phyloP scores from a whole-genome alignment of 2,797 vertebrate species.

The Xyrichtys novacula region DNA sequence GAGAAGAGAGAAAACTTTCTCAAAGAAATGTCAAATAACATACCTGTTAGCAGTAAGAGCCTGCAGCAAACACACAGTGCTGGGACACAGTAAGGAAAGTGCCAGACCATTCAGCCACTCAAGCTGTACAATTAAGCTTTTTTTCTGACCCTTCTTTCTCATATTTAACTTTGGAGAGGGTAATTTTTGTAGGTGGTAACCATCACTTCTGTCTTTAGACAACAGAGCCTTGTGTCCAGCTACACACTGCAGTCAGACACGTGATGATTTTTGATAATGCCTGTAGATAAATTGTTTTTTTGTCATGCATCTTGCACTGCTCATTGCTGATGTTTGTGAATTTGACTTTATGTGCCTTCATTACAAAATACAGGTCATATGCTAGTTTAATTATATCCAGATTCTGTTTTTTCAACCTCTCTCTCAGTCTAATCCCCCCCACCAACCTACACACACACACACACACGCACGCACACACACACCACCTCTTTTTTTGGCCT shows the following conservation, averaged over 20 bases:
- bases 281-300: slow-evolving; percentile 5
- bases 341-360: slow-evolving; percentile 13
- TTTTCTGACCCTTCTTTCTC: slow-evolving; percentile 22
- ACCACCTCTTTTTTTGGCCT: slow-evolving; percentile 83
- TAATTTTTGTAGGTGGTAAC: slow-evolving; percentile 26
- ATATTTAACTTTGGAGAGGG: slow-evolving; percentile 16
- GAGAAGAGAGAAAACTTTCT: slow-evolving; percentile 14
- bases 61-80: slow-evolving; percentile 25
- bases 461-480: no score
- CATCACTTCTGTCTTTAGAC: slow-evolving; percentile 34
- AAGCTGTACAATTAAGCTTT: slow-evolving; percentile 39
- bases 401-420: slow-evolving; percentile 63
- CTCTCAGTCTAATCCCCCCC: slow-evolving; percentile 60
- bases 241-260: neutral
- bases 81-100: slow-evolving; percentile 20
- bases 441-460: no score
- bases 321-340: slow-evolving; percentile 15
- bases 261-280: neutral
- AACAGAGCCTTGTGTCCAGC: neutral
- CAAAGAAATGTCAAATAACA: slow-evolving; percentile 10
- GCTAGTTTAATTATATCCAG: slow-evolving; percentile 59
- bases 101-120: slow-evolving; percentile 27
- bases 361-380: slow-evolving; percentile 34
- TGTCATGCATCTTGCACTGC: neutral
- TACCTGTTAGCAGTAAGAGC: slow-evolving; percentile 18